Conservation (phyloP, 2,113 vertebrate species). For the Etheostoma cragini region DNA sequence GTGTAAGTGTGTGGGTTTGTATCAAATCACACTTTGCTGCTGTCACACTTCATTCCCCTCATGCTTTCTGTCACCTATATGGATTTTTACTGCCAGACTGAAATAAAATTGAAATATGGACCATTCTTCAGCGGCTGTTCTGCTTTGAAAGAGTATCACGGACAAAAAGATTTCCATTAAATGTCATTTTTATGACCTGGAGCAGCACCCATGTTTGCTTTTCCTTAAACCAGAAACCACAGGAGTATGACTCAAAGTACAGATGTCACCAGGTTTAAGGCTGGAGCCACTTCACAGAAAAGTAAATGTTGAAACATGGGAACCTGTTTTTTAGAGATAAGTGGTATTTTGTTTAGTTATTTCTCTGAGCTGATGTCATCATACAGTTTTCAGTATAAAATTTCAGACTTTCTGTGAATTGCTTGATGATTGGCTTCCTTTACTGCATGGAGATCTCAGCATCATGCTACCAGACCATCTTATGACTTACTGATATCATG, state of each 20-base stretch:
- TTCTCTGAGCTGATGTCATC: neutral
- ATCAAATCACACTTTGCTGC: slow-evolving; percentile 38
- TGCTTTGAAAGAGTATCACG: slow-evolving; percentile 22
- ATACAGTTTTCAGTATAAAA: neutral
- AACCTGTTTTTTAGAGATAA: neutral
- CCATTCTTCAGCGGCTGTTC: neutral
- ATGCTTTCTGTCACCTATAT: neutral
- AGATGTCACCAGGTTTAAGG: slow-evolving; percentile 39
- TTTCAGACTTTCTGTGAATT: neutral
- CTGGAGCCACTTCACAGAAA: slow-evolving; percentile 18
- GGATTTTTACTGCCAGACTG: slow-evolving; percentile 16
- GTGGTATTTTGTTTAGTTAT: neutral
- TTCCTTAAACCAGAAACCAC: slow-evolving; percentile 40
- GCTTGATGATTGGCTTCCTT: neutral
- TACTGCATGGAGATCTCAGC: neutral
- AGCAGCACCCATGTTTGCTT: slow-evolving; percentile 44
- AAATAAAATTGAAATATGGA: slow-evolving; percentile 34
- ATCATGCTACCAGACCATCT: neutral
- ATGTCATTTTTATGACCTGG: slow-evolving; percentile 26
- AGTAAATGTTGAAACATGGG: neutral
- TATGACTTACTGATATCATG: neutral
- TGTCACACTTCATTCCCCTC: slow-evolving; percentile 25
- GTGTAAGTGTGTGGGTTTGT: slow-evolving; percentile 41
- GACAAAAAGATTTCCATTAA: slow-evolving; percentile 24
- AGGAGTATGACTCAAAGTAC: slow-evolving; percentile 1